These are phyloP conservation scores for Menura novaehollandiae DNA, from an alignment of 2,113 vertebrate genomes.

Conservation along the genomic window DNA sequence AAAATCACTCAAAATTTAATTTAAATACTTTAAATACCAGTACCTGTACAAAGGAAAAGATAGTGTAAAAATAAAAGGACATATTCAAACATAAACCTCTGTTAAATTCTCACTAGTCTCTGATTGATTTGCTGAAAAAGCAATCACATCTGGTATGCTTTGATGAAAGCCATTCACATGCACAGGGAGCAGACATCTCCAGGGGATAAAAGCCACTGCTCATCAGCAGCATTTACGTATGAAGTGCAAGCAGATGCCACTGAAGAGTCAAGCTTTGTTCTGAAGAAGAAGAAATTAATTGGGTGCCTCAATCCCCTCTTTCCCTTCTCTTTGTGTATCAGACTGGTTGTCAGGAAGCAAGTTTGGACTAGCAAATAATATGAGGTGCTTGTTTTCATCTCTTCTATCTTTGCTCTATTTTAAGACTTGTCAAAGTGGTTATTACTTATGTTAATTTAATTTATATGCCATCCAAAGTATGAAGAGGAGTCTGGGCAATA, in stretches of 20 bases:
- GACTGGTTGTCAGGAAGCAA: neutral
- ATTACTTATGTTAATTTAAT: conserved; percentile 10
- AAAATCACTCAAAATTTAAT: neutral
- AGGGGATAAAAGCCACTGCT: neutral
- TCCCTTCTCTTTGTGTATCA: neutral
- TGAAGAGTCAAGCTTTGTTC: neutral
- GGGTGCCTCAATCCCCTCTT: neutral
- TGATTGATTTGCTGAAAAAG: neutral
- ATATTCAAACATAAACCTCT: neutral
- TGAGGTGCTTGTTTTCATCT: neutral
- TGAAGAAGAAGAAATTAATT: neutral
- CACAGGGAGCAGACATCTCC: neutral
- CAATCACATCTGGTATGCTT: neutral
- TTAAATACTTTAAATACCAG: neutral
- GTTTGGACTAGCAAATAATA: neutral
- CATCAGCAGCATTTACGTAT: accelerated
- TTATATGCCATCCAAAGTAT: neutral
- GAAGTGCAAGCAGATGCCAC: neutral
- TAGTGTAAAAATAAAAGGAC: neutral
- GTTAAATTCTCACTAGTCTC: neutral
- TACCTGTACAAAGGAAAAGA: neutral
- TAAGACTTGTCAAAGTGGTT: neutral
- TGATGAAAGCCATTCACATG: neutral
- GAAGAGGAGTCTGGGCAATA: neutral
- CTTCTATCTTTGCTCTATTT: neutral